Conservation (phyloP, 2,888 invertebrate genomes). For the Lasioglossum marginatum region DNA sequence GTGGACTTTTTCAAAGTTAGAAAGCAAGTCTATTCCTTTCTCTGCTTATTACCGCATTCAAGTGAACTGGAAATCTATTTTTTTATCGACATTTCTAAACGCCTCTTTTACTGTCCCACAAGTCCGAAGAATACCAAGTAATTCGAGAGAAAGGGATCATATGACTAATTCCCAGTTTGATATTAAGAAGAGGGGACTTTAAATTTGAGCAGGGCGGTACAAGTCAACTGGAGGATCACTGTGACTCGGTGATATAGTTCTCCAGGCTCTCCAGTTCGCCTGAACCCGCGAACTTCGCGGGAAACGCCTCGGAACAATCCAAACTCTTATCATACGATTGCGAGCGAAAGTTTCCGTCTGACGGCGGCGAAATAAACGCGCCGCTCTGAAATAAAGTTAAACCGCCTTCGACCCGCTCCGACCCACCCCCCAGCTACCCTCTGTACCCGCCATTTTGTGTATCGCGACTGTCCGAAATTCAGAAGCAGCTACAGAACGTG, state of each 20-base stretch:
- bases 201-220: slow-evolving; percentile 12
- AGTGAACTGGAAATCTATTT: too few relatives aligned
- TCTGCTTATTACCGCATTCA: too few relatives aligned
- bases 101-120: neutral
- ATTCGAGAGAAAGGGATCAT: neutral
- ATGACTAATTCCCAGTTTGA: neutral
- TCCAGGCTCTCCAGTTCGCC: slow-evolving; percentile 12
- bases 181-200: neutral
- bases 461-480: slow-evolving; percentile 36
- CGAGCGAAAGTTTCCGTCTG: slow-evolving; percentile 50
- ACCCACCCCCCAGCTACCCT: slow-evolving; percentile 3
- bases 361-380: slow-evolving; percentile 41
- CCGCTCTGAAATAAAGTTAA: slow-evolving; percentile 42
- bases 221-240: slow-evolving; percentile 8
- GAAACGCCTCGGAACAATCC: slow-evolving; percentile 51
- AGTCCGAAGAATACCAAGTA: neutral
- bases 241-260: slow-evolving; percentile 40
- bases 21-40: too few relatives aligned
- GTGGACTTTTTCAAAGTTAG: too few relatives aligned
- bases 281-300: slow-evolving; percentile 21
- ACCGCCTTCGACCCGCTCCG: neutral
- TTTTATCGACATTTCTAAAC: neutral
- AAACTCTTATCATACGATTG: slow-evolving; percentile 59
- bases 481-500: neutral
- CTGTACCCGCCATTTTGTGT: slow-evolving; percentile 21